Conservation (phyloP, 2,797 vertebrate genomes). For the Chromis chromis region DNA sequence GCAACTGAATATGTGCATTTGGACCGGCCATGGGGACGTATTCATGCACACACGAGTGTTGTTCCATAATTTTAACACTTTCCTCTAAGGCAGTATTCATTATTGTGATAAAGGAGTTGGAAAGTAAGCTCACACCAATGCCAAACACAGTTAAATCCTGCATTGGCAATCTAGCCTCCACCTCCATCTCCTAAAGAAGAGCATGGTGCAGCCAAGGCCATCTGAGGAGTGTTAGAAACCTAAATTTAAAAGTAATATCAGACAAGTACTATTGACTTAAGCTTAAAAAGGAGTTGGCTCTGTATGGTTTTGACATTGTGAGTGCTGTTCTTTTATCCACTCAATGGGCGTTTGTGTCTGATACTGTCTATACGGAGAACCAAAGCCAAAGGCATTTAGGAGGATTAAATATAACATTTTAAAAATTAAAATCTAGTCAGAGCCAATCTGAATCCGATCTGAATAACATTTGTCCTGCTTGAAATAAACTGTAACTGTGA, state of each 20-base stretch:
- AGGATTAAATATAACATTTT: not conserved
- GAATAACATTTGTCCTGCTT: not conserved
- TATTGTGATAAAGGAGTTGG: constrained; percentile 22
- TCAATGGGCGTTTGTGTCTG: constrained; percentile 4
- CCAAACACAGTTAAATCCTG: constrained; percentile 44
- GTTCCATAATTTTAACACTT: constrained; percentile 28
- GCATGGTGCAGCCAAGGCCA: constrained; percentile 12
- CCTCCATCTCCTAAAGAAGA: not conserved
- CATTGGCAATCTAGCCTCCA: constrained; percentile 7
- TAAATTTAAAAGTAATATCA: constrained; percentile 30
- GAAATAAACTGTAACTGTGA: too few relatives aligned
- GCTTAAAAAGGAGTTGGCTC: not conserved
- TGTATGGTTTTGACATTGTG: constrained; percentile 12
- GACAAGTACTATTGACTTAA: constrained; percentile 10
- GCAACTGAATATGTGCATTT: constrained; percentile 5
- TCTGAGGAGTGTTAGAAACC: not conserved
- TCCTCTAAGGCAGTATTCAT: constrained; percentile 23
- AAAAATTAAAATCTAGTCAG: constrained; percentile 5
- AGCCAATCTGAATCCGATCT: not conserved
- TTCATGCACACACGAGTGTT: constrained; percentile 1
- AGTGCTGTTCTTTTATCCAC: constrained; percentile 6
- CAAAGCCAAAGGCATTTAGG: not conserved
- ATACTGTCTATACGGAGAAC: not conserved
- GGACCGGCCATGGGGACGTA: not conserved
- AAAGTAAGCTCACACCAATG: constrained; percentile 18